These are phyloP conservation scores for Caenorhabditis wallacei DNA, from an alignment of 2,888 invertebrate species.

Conservation along the genomic window DNA sequence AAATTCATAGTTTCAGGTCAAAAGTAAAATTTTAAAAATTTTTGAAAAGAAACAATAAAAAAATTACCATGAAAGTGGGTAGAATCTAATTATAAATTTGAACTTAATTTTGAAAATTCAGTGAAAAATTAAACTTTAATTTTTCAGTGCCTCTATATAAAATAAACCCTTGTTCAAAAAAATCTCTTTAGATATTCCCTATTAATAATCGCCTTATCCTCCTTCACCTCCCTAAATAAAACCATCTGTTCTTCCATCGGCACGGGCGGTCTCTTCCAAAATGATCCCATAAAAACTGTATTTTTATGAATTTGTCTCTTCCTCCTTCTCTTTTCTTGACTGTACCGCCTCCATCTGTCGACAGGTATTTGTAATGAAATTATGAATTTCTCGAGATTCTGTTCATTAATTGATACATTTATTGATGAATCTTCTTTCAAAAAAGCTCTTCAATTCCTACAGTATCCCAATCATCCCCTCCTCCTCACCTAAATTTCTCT, in stretches of 20 bases:
- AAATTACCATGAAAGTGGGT: too few species aligned
- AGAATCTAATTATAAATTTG: too few species aligned
- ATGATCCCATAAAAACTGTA: background rate
- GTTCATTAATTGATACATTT: background rate
- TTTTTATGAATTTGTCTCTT: constrained; percentile 3
- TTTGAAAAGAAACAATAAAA: too few species aligned
- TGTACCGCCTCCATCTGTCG: constrained; percentile 10
- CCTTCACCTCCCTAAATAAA: background rate
- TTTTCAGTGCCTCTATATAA: too few species aligned
- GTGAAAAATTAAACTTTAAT: too few species aligned
- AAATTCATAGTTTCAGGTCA: background rate
- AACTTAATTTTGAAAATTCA: too few species aligned
- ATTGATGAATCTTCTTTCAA: background rate
- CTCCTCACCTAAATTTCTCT: too few species aligned
- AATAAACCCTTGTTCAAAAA: too few species aligned
- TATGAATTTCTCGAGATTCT: background rate
- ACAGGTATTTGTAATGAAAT: constrained; percentile 26
- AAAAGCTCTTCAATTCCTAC: background rate
- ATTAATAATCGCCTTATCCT: constrained; percentile 20
- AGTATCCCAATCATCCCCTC: too few species aligned
- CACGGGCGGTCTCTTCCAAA: constrained; percentile 7
- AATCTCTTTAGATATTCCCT: background rate
- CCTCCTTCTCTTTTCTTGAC: background rate
- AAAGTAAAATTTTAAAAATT: background rate
- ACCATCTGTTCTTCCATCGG: constrained; percentile 16